A percentile compares a stretch with the other conserved stretches of the same genome.
These are phyloP conservation scores for Prionailurus viverrinus DNA, from an alignment of 2,113 vertebrate genomes.

Conservation along the genomic window DNA sequence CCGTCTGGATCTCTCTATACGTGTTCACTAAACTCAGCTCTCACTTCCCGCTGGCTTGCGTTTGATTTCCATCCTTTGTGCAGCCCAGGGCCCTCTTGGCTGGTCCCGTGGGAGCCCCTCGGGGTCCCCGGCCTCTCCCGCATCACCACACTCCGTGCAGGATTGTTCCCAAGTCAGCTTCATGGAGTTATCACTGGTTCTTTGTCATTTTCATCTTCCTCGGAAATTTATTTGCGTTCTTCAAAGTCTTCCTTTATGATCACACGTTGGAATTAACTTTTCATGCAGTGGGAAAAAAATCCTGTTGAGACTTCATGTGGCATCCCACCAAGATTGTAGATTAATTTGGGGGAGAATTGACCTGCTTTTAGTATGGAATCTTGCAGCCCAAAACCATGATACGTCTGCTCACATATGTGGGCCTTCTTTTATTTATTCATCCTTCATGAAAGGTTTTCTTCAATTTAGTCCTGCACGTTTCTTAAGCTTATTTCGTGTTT, in stretches of 20 bases:
- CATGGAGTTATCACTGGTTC: neutral
- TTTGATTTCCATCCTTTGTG: neutral
- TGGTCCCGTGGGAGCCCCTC: neutral
- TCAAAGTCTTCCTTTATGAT: neutral
- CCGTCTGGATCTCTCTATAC: neutral
- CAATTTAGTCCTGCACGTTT: neutral
- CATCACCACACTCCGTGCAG: neutral
- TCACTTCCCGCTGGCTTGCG: neutral
- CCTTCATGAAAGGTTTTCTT: neutral
- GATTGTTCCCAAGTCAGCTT: neutral
- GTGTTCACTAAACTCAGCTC: neutral
- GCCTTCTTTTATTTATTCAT: neutral
- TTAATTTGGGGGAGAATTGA: neutral
- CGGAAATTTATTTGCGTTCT: neutral
- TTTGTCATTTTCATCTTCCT: neutral
- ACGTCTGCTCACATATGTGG: neutral
- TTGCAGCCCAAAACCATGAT: neutral
- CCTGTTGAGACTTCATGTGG: neutral
- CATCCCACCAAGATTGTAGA: neutral
- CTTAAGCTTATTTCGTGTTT: neutral
- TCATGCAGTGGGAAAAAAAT: neutral
- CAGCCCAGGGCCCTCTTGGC: neutral
- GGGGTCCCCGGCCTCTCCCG: neutral
- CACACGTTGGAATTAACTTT: slow-evolving; percentile 2
- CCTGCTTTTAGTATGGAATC: neutral